Evolutionary conservation across 2,888 invertebrate genomes (phyloP).

Genomic region (Lomographa bimaculata): DNA sequence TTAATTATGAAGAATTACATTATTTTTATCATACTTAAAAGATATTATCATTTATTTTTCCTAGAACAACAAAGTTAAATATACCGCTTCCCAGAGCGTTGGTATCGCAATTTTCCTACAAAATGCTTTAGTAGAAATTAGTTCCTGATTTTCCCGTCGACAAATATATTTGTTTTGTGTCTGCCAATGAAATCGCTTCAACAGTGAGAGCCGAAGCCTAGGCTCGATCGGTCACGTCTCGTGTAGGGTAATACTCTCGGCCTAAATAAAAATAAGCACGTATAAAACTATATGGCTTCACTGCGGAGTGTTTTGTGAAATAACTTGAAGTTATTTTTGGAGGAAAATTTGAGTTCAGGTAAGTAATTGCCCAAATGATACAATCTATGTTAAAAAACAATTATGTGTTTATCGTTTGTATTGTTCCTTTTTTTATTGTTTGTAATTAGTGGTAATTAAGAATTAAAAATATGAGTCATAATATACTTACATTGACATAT

Average conservation of each 20-base stretch:
- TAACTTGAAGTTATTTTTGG: slow-evolving; percentile 22
- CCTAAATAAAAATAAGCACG: slow-evolving; percentile 49
- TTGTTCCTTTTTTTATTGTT: too few species aligned
- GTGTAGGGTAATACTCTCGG: slow-evolving; percentile 31
- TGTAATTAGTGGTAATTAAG: too few species aligned
- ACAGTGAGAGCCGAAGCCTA: slow-evolving; percentile 63
- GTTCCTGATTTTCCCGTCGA: slow-evolving; percentile 3
- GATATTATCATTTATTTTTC: too few species aligned
- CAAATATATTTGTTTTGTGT: slow-evolving; percentile 15
- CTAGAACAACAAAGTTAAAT: slow-evolving; percentile 13
- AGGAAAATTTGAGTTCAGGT: neutral
- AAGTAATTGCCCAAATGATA: neutral
- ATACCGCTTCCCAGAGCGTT: slow-evolving; percentile 1
- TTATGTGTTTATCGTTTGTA: too few species aligned
- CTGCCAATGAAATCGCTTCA: slow-evolving; percentile 41
- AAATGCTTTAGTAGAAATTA: neutral
- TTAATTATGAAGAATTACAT: too few species aligned
- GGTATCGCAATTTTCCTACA: neutral
- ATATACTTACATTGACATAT: too few species aligned
- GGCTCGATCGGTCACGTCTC: slow-evolving; percentile 55
- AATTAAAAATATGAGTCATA: too few species aligned
- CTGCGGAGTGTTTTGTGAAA: slow-evolving; percentile 27
- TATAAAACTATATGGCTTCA: slow-evolving; percentile 50
- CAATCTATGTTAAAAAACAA: too few species aligned
- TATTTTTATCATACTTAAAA: too few species aligned